Base-by-base conservation (phyloP, 2,113 vertebrate genomes). In the Mohoua ochrocephala region DNA sequence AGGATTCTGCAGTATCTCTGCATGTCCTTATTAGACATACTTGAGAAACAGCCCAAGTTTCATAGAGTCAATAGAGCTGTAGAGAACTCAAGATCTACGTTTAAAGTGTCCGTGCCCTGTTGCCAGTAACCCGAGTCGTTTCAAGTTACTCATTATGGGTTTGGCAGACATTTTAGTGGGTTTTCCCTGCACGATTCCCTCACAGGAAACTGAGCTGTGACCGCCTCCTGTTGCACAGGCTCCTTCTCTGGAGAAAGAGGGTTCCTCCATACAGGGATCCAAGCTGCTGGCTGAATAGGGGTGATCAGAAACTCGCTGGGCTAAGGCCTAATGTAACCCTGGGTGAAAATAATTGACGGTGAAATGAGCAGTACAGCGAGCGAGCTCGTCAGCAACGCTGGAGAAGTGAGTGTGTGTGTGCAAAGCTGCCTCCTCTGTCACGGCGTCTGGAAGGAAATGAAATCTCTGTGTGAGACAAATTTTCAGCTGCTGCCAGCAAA, bases 401-500 rank as follows among this genome's bases (percentile, higher is more conserved):
- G 39, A n/a, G 59, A 24, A 7, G 31, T 0, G 4, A 15, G 5
- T 15, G 57, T 42, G 45, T 42, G 45, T 56, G 60, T 75, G 50
- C 70, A 44, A 39, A 87, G 74, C 57, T 80, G 26, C 59, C 53
- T 81, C 44, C 85, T 93, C 81, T 67, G 74, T 50, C 74, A 71
- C 70, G 15, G 35, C 19, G 33, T 42, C 84, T 85, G 63, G 52
- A 90, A 68, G 83, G 83, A 89, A 96, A 90, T 77, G 85, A 83
- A 84, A 95, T 84, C 95, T 96, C 94, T 35, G n/a, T 12, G 45
- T 33, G 76, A 87, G 88, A 93, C 81, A 84, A 84, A 84, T 28
- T 50, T 83, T 87, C 88, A 91, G 27, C 70, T 84, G 26, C 54
- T 61, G 39, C 69, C 91, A 59, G 75, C 3, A 0, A 82, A 92